Conservation (phyloP, 2,113 vertebrate genomes). For the Oncorhynchus kisutch region DNA sequence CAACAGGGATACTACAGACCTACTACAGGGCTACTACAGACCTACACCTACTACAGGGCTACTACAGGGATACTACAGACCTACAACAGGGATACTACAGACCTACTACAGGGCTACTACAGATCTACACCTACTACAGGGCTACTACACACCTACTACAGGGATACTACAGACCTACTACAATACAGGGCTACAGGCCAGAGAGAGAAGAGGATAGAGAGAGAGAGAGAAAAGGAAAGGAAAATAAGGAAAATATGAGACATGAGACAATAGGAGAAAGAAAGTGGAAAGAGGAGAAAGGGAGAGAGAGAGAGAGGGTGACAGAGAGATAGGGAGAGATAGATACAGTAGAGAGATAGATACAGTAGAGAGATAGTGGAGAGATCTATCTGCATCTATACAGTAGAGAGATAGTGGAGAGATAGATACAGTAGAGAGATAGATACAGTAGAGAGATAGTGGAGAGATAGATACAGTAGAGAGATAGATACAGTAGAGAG, state of each 20-base stretch:
- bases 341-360: background rate
- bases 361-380: background rate
- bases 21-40: constrained; percentile 14
- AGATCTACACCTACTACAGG: too few relatives aligned
- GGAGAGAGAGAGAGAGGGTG: too few relatives aligned
- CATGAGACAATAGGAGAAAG: background rate
- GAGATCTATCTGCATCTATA: too few relatives aligned
- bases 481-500: too few relatives aligned
- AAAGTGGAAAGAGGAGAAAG: background rate
- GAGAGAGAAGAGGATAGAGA: background rate
- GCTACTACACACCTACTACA: background rate
- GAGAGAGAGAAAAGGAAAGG: background rate
- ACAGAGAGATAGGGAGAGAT: background rate
- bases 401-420: too few relatives aligned
- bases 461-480: too few relatives aligned
- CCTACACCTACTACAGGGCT: too few relatives aligned
- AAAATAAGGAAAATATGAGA: background rate
- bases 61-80: background rate
- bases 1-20: too few relatives aligned
- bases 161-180: background rate
- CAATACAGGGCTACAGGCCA: constrained; percentile 25
- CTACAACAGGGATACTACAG: too few relatives aligned
- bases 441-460: too few relatives aligned
- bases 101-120: too few relatives aligned
- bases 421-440: background rate